Percentiles rank a stretch among this genome's conserved stretches.
Conservation (phyloP, 2,888 invertebrate species). For the Pantelozetes paolii region DNA sequence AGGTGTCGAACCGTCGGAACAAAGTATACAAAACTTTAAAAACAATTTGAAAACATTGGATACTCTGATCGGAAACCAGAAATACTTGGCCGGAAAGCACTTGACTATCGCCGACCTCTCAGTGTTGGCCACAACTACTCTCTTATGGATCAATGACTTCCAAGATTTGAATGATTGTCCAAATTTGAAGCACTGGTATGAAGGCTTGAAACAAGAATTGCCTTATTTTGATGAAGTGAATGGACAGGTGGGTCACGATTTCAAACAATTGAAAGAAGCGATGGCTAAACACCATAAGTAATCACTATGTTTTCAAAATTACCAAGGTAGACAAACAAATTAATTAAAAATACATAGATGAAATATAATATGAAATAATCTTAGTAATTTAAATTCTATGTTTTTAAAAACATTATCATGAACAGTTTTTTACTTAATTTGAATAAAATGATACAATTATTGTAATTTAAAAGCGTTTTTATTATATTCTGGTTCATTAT, state of each 20-base stretch:
- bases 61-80: not conserved
- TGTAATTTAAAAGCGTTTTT: too few species aligned
- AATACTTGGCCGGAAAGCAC: slow-evolving; percentile 1
- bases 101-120: slow-evolving; percentile 36
- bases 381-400: too few species aligned
- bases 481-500: too few species aligned
- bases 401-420: too few species aligned
- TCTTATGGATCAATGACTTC: not conserved
- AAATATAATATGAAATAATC: too few species aligned
- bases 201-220: slow-evolving; percentile 11
- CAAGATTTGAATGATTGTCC: not conserved
- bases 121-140: not conserved
- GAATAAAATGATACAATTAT: too few species aligned
- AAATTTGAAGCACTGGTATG: slow-evolving; percentile 33
- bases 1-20: not conserved
- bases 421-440: too few species aligned
- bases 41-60: slow-evolving; percentile 3
- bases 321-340: too few species aligned
- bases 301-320: not conserved
- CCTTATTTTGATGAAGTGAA: slow-evolving; percentile 27
- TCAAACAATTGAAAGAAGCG: too few species aligned
- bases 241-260: not conserved
- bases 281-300: not conserved
- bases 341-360: too few species aligned
- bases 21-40: not conserved